Base-by-base conservation (phyloP, 2,797 vertebrate genomes). In the Limosa lapponica region DNA sequence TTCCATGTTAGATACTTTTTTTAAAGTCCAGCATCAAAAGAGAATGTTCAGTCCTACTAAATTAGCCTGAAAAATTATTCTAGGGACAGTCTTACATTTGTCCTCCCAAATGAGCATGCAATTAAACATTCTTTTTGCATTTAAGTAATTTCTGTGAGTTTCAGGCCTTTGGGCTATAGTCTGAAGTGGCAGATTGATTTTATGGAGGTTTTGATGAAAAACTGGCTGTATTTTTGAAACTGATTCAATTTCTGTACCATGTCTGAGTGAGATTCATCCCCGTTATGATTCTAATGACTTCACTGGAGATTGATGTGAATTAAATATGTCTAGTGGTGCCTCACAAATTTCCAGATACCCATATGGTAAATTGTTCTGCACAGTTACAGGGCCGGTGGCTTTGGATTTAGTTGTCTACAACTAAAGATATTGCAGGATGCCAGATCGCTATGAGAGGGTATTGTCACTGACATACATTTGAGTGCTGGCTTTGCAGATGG, bases 41-140 rank as follows among this genome's bases (percentile, higher is more conserved):
- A 65, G 82, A 89, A 57, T 36, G 39, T 72, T 93, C 64, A 80
- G 64, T 78, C 73, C 59, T 77, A 64, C 37, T 62, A 93, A 96
- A 95, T 90, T 57, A 93, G 49, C 39, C 86, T 82, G 82, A 62
- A 77, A 95, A 94, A 96, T 72, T 15, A 88, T 87, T 70, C 92
- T 66, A 51, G 85, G 55, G 51, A 95, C 62, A 67, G 65, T n/a
- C 89, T 71, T 46, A 58, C 28, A 74, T 75, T 89, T 51, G 30
- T 85, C 22, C 52, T 91, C 87, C 78, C 74, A 91, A 87, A 96
- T 83, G 91, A 96, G 87, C 82, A 85, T 37, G 72, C 91, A 93
- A 94, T 97, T 96, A 97, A 91, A 87, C 74, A 96, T 97, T 91
- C 94, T 88, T 95, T 91, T 88, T 96, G 65, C 82, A 89, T 87